These are phyloP conservation scores for Ariopsis seemanni DNA, from an alignment of 2,113 vertebrate genomes.

Conservation along the genomic window DNA sequence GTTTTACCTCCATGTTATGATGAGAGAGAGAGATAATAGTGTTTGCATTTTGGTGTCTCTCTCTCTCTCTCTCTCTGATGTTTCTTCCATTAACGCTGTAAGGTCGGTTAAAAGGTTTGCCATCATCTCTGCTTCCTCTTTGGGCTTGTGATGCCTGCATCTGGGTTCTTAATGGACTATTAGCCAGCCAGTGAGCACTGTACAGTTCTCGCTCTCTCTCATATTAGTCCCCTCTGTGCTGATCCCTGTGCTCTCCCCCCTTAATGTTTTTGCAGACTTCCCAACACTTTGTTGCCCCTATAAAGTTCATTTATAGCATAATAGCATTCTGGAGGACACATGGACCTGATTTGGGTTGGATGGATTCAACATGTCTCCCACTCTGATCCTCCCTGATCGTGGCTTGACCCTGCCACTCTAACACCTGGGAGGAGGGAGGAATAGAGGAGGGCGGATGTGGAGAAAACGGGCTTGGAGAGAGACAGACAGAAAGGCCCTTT, in stretches of 20 bases:
- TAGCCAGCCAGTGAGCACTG: constrained; percentile 40
- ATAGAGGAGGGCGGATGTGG: constrained; percentile 39
- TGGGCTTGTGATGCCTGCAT: constrained; percentile 59
- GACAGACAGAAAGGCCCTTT: constrained; percentile 68
- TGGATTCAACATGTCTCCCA: constrained; percentile 71
- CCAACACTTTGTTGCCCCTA: constrained; percentile 74
- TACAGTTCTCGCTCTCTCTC: constrained; percentile 44
- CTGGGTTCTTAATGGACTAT: constrained; percentile 61
- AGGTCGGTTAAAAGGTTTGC: constrained; percentile 55
- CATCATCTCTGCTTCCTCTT: constrained; percentile 60
- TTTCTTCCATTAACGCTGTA: constrained; percentile 53
- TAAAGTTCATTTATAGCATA: constrained; percentile 82
- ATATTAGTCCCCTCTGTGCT: constrained; percentile 65
- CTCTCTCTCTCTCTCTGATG: background rate
- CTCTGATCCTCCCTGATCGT: constrained; percentile 63
- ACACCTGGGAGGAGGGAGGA: constrained; percentile 77
- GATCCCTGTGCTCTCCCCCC: constrained; percentile 36
- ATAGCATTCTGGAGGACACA: constrained; percentile 74
- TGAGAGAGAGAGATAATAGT: background rate
- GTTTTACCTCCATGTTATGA: background rate
- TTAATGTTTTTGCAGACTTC: constrained; percentile 70
- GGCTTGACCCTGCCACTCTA: constrained; percentile 64
- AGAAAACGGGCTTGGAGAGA: constrained; percentile 36
- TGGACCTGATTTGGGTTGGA: constrained; percentile 79
- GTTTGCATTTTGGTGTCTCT: background rate